phyloP scores from a whole-genome alignment of 2,797 vertebrate species.

The Artibeus jamaicensis region DNA sequence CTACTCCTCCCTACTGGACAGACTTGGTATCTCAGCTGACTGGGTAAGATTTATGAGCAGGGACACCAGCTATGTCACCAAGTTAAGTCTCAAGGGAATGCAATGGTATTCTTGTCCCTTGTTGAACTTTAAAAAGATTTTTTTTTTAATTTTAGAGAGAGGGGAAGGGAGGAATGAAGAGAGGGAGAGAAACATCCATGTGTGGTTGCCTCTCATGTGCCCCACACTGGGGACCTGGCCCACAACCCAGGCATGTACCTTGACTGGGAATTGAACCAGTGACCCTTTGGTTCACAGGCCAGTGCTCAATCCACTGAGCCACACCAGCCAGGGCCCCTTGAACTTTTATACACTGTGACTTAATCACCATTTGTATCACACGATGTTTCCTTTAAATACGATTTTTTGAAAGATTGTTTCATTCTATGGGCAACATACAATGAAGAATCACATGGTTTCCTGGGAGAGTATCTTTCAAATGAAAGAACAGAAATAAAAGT shows the following conservation, averaged over 20 bases:
- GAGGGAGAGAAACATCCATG: no score
- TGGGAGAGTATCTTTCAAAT: background rate
- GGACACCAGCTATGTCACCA: background rate
- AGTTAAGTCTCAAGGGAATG: background rate
- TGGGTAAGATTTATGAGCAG: background rate
- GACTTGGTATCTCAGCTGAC: no score
- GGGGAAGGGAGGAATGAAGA: no score
- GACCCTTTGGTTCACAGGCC: no score
- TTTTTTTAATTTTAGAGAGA: no score
- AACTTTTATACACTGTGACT: background rate
- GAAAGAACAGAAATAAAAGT: background rate
- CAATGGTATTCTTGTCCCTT: background rate
- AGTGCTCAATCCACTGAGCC: no score
- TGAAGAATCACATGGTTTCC: background rate
- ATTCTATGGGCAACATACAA: background rate
- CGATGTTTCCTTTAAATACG: background rate
- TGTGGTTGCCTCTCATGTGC: no score
- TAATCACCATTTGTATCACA: background rate
- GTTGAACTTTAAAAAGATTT: background rate
- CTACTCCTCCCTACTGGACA: background rate
- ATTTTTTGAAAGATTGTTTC: background rate
- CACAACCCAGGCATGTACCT: no score
- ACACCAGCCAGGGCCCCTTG: no score
- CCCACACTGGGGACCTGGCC: no score
- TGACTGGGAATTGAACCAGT: no score